Base-by-base conservation (phyloP, 2,797 vertebrate genomes). In the Cyclopterus lumpus region DNA sequence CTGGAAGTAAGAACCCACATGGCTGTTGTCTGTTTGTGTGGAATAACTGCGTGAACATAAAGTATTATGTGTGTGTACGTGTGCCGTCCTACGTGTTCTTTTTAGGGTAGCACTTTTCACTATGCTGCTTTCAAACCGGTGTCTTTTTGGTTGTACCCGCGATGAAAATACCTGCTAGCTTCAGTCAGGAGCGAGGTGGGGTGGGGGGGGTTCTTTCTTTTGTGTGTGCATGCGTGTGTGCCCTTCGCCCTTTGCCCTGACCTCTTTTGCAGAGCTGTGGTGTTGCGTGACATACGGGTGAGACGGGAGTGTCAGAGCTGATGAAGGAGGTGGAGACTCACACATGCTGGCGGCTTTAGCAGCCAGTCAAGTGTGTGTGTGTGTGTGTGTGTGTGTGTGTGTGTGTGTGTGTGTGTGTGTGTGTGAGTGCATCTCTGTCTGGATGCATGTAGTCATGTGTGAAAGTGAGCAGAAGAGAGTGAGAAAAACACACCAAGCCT, bases 1-100 rank as follows among this genome's bases (percentile, higher is more conserved):
- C 90, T 95, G 79, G 94, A 95, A 81, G 94, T 95, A 89, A 89
- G 92, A 81, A 74, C 67, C 15, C 64, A 63, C 44, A 54, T 49
- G 42, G 32, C 44, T 67, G 62, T 32, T 60, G 54, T 71, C 28
- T 80, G 53, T 22, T 2, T 70, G 57, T 77, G 6, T 68, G 20
- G 15, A 48, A 32, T n/a, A 32, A 62, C 18, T 36, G 5, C 42
- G 10, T 48, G 59, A 40, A 38, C 14, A 32, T 8, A 36, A 11
- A 32, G 28, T 28, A 16, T 16, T 8, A 28, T 16, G 51, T 28
- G 24, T 28, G 24, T 7, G 8, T 12, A 10, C 9, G 6, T 11
- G 5, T 22, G 22, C n/a, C 46, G 7, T 48, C 22, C 16, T 22
- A 12, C 12, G 49, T 24, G 5, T 51, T 14, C 24, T 53, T n/a